Base-by-base conservation (phyloP, 1,140 invertebrate species). In the Drosophila mojavensis region DNA sequence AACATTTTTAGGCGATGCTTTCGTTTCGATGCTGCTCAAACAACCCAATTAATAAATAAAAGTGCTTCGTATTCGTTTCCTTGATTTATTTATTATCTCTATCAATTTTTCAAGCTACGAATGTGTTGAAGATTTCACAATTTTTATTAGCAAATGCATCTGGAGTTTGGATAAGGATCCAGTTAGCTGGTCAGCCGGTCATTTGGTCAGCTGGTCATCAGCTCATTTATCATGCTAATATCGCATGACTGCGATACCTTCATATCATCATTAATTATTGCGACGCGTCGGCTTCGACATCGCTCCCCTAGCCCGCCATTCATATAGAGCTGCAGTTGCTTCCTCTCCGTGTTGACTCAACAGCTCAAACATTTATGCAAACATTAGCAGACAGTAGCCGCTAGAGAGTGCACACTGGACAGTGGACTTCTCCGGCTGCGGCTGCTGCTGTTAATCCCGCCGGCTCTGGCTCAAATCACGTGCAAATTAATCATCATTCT, bases 191-290 rank as follows among this genome's bases (percentile, higher is more conserved):
- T 72, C 36, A 72, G 6, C 62, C 3, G 20, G 50, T 63, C 47
- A 67, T 1, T 2, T 24, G 20, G 50, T 63, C 47, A 67, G 28
- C 39, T 69, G 59, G 64, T 61, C 48, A 61, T 17, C 67, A 62
- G 58, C 47, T 51, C 80, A 88, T 88, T 89, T 89, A 88, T 88
- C 83, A 88, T 88, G 70, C 83, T 88, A 88, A 88, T 89, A 62
- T 69, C 51, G 73, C 43, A 36, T 26, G 26, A 45, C 50, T 58
- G 61, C 55, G 64, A 33, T 73, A 67, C 62, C 62, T 72, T 43
- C 48, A 48, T 58, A 73, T 67, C 68, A 86, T 88, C 83, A 88
- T 88, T 89, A 89, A 89, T 89, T 88, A 88, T 78, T 61, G 64
- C 51, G 78, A 69, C 75, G 72, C 65, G 64, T 59, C 54, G 69